phyloP scores from a whole-genome alignment of 2,888 invertebrate species.

The Imbricaverruca yamaguchii region DNA sequence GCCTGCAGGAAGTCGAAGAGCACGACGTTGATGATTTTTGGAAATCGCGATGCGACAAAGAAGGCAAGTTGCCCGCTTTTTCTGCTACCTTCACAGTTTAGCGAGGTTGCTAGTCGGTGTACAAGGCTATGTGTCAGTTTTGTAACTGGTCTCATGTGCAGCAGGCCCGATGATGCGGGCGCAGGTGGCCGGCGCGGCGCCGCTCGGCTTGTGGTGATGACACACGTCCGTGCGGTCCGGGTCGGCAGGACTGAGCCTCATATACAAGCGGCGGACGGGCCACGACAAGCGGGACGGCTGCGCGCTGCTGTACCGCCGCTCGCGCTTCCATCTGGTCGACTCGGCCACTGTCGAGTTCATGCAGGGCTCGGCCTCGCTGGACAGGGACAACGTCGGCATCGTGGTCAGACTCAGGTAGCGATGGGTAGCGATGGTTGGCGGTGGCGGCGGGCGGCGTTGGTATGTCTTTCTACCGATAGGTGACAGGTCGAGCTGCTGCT shows the following conservation, averaged over 20 bases:
- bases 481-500: not conserved
- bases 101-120: not conserved
- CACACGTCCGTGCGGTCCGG: too few relatives aligned
- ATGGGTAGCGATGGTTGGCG: constrained; percentile 26
- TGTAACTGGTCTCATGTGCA: not conserved
- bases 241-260: constrained; percentile 25
- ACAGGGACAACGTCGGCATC: constrained; percentile 81
- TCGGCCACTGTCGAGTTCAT: constrained; percentile 62
- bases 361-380: constrained; percentile 50
- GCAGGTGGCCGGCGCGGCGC: not conserved
- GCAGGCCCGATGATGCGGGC: not conserved
- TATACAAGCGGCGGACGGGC: constrained; percentile 78
- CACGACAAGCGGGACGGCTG: constrained; percentile 71
- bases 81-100: not conserved
- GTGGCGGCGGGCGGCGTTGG: constrained; percentile 27
- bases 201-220: not conserved
- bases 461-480: not conserved
- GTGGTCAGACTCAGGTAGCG: constrained; percentile 57
- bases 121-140: not conserved
- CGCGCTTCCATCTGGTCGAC: constrained; percentile 58
- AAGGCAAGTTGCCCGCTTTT: not conserved
- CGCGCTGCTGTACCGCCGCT: constrained; percentile 69
- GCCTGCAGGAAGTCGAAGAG: constrained; percentile 10
- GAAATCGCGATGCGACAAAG: not conserved
- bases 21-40: not conserved